Evolutionary conservation across 2,113 vertebrate genomes (phyloP).

Genomic region (Tyto alba): DNA sequence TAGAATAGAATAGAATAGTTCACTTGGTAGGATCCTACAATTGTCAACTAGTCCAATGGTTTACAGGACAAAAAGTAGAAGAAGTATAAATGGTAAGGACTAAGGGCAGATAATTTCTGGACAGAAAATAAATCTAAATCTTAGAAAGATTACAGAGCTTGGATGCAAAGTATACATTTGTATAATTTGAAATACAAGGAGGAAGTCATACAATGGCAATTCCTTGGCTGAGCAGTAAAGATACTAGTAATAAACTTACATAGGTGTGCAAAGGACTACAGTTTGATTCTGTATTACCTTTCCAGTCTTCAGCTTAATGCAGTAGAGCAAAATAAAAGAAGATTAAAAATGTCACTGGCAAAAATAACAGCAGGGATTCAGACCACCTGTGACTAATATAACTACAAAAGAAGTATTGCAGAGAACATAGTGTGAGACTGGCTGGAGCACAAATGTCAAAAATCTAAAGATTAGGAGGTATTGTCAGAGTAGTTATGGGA

Average conservation of each 20-base stretch:
- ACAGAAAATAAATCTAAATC: background rate
- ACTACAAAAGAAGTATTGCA: background rate
- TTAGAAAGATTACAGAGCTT: background rate
- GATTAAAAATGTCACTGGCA: background rate
- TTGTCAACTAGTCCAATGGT: background rate
- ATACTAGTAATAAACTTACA: background rate
- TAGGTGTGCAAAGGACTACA: background rate
- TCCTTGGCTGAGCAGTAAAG: background rate
- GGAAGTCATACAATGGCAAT: background rate
- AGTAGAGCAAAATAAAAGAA: background rate
- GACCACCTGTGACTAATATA: background rate
- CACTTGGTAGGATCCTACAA: background rate
- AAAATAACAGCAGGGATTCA: background rate
- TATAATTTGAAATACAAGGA: background rate
- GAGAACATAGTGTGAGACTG: accelerated
- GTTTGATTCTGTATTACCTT: background rate
- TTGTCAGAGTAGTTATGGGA: background rate
- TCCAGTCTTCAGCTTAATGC: background rate
- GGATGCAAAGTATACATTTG: background rate
- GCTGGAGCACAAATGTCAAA: background rate
- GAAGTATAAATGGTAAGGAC: background rate
- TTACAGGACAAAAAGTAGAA: background rate
- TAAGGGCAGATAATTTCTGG: background rate
- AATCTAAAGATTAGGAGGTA: background rate
- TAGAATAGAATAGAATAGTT: background rate